A percentile compares a stretch with the other conserved stretches of the same genome.
Conservation (phyloP, 2,888 invertebrate species). For the Chrysolina haemoptera region DNA sequence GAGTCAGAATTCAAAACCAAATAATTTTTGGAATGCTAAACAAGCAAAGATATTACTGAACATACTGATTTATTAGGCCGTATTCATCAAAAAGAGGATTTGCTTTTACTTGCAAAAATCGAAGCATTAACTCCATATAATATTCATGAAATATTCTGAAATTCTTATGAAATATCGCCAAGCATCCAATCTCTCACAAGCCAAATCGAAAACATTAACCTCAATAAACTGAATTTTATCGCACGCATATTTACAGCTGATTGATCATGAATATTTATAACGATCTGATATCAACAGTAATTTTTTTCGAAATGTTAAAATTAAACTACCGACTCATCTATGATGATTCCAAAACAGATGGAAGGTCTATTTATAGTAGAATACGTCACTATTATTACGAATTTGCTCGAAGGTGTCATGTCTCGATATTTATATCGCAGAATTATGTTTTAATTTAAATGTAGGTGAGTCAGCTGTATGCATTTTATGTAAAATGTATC, state of each 20-base stretch:
- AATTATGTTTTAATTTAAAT: conserved; percentile 11
- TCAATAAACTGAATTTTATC: neutral
- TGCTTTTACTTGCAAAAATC: no score
- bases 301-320: conserved; percentile 13
- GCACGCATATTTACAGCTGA: neutral
- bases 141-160: no score
- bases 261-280: conserved; percentile 8
- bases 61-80: no score
- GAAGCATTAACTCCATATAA: no score
- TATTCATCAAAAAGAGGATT: no score
- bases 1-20: no score
- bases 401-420: conserved; percentile 14
- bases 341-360: conserved; percentile 14
- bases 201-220: neutral
- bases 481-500: neutral
- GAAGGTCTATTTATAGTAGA: conserved; percentile 9
- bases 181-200: no score
- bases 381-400: conserved; percentile 33
- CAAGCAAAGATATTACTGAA: no score
- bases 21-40: no score
- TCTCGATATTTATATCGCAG: conserved; percentile 2
- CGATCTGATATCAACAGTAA: conserved; percentile 5
- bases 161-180: no score
- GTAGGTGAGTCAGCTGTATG: neutral
- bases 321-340: conserved; percentile 13